These are phyloP conservation scores for Muscicapa adusta DNA, from an alignment of 2,113 vertebrate species.

Conservation along the genomic window DNA sequence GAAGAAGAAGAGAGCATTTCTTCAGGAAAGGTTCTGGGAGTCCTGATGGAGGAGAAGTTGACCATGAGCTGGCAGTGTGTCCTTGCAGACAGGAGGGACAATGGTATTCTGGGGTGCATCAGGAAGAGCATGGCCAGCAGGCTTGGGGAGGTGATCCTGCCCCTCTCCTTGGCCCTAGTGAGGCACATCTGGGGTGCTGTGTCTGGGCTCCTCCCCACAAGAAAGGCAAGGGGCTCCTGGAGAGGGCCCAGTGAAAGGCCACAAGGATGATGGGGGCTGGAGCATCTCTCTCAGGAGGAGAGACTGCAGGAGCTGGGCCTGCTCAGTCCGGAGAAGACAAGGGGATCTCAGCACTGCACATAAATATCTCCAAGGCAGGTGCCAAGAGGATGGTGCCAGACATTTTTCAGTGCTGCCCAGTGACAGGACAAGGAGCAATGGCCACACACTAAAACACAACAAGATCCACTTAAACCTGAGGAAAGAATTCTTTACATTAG, in stretches of 20 bases:
- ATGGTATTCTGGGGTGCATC: neutral
- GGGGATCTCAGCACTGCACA: neutral
- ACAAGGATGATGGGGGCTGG: neutral
- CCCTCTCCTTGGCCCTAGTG: neutral
- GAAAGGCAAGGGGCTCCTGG: neutral
- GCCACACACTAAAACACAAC: neutral
- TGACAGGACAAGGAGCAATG: neutral
- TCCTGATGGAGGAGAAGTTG: neutral
- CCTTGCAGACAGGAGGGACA: neutral
- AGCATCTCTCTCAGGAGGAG: fast-evolving
- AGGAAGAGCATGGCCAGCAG: neutral
- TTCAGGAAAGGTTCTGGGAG: neutral
- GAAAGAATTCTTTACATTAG: fast-evolving
- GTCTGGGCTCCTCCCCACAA: neutral
- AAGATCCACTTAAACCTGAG: neutral
- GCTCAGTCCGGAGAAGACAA: neutral
- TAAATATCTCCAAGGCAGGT: neutral
- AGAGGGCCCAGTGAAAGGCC: neutral
- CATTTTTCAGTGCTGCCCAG: neutral
- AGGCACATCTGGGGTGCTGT: neutral
- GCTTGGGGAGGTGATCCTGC: neutral
- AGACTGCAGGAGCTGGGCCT: neutral
- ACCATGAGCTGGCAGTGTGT: neutral
- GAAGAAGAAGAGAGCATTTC: neutral
- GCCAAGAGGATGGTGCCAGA: too few relatives aligned